phyloP scores from a whole-genome alignment of 2,797 vertebrate species.

The Malurus splendens region DNA sequence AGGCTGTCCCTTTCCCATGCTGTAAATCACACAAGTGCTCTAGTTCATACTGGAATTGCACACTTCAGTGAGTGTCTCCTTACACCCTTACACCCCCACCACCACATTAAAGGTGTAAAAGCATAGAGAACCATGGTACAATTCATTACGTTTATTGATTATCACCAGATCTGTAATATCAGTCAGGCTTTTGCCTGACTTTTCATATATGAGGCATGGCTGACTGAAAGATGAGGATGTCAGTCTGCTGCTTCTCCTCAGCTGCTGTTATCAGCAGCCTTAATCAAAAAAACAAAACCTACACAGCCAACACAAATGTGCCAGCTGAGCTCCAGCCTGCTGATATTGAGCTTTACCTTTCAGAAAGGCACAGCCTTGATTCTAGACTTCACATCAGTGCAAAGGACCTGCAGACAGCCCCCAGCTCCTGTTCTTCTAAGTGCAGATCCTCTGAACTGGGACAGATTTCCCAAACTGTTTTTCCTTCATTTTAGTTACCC shows the following conservation, averaged over 20 bases:
- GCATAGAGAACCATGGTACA: rapidly evolving
- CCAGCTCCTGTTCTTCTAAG: neutral
- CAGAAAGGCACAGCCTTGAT: neutral
- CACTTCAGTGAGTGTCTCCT: neutral
- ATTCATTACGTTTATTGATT: neutral
- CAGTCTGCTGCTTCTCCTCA: neutral
- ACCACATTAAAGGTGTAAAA: neutral
- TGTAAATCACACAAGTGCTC: neutral
- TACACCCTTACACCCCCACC: neutral
- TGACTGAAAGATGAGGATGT: neutral
- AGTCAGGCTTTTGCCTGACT: neutral
- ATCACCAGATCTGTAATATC: neutral
- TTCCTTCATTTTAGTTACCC: neutral
- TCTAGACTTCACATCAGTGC: neutral
- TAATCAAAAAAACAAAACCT: neutral
- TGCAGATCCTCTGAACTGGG: neutral
- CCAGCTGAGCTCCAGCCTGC: neutral
- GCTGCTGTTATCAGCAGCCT: neutral
- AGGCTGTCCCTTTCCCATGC: neutral
- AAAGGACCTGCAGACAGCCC: neutral
- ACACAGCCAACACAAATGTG: neutral
- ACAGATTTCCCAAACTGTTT: neutral
- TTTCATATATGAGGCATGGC: neutral
- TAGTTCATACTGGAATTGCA: neutral
- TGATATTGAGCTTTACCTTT: neutral